Evolutionary conservation across 1,140 invertebrate genomes (phyloP).

Genomic region (Drosophila eugracilis): DNA sequence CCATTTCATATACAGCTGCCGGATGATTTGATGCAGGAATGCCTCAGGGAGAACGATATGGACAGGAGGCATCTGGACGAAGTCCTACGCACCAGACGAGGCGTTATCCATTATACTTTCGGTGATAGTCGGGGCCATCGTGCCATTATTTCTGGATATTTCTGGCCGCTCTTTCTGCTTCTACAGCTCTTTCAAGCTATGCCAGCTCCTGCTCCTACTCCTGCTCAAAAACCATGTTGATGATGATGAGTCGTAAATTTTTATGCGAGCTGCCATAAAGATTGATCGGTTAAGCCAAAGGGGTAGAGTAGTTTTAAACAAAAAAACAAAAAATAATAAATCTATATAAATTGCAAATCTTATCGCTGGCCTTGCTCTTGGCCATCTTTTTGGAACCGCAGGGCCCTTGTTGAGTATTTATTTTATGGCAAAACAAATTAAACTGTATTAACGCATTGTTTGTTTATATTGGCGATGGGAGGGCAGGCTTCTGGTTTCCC

Average conservation of each 20-base stretch:
- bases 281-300: slow-evolving; percentile 48
- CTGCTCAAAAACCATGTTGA: too few relatives aligned
- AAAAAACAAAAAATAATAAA: background rate
- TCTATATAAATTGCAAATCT: background rate
- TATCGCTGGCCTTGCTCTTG: slow-evolving; percentile 30
- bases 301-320: background rate
- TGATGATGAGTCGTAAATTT: slow-evolving; percentile 60
- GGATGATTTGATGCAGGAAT: slow-evolving; percentile 58
- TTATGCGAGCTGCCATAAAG: slow-evolving; percentile 65
- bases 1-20: slow-evolving; percentile 66
- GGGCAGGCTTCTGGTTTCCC: background rate
- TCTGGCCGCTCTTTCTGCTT: background rate
- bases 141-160: too few relatives aligned
- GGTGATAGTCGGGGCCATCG: background rate
- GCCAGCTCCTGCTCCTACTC: background rate
- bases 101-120: slow-evolving; percentile 54
- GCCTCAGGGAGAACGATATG: slow-evolving; percentile 17
- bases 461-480: slow-evolving; percentile 2
- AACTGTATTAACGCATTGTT: slow-evolving; percentile 34
- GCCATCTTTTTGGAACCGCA: slow-evolving; percentile 5
- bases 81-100: slow-evolving; percentile 13
- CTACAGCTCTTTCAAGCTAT: too few relatives aligned
- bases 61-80: background rate
- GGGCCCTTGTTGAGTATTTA: slow-evolving; percentile 20
- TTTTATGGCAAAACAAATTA: slow-evolving; percentile 28